These are phyloP conservation scores for Eutrigla gurnardus DNA, from an alignment of 2,797 vertebrate species.

Conservation along the genomic window DNA sequence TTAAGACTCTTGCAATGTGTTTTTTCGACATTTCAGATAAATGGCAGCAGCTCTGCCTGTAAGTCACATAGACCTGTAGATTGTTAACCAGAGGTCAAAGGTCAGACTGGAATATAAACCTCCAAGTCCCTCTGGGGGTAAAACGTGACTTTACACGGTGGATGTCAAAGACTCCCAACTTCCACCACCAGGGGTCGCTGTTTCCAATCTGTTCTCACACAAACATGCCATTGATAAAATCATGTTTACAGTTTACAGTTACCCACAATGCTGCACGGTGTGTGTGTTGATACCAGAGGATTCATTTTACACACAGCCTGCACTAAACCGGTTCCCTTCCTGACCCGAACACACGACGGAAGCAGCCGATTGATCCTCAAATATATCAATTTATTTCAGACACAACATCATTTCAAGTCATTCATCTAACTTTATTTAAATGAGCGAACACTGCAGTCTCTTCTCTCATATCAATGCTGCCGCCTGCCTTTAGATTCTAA, in stretches of 20 bases:
- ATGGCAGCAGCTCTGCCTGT: not conserved
- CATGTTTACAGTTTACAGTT: conserved; percentile 69
- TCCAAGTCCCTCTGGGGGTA: not conserved
- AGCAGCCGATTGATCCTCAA: not conserved
- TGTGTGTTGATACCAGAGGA: conserved; percentile 38
- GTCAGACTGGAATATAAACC: not conserved
- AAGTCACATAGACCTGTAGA: not conserved
- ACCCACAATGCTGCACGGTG: conserved; percentile 62
- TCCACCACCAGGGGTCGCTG: conserved; percentile 77
- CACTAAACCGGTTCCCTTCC: conserved; percentile 18
- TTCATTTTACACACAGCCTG: conserved; percentile 42
- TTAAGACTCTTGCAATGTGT: not conserved
- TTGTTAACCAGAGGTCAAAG: not conserved
- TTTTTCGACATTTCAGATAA: not conserved
- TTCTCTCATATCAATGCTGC: not conserved
- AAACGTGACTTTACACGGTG: not conserved
- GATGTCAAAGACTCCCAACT: conserved; percentile 9
- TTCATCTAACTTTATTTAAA: conserved; percentile 3
- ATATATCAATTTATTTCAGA: not conserved
- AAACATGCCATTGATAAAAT: conserved; percentile 74
- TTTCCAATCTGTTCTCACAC: conserved; percentile 31
- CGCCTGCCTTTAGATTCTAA: not conserved
- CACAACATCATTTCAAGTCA: not conserved
- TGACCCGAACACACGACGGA: not conserved
- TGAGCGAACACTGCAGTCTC: not conserved